Conservation (phyloP, 2,113 vertebrate species). For the Zonotrichia leucophrys region DNA sequence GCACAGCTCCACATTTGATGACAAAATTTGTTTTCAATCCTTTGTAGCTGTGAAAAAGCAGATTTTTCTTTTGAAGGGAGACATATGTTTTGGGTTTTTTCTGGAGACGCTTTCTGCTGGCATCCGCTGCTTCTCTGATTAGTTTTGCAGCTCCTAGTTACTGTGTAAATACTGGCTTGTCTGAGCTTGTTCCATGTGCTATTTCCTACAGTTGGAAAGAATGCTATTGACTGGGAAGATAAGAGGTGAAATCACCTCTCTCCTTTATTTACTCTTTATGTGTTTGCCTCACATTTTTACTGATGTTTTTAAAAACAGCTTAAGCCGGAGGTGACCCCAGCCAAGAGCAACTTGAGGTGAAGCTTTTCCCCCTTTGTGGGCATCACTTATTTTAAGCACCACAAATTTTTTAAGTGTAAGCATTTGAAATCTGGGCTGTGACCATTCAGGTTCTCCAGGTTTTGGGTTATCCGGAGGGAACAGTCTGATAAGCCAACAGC, state of each 20-base stretch:
- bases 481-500: slow-evolving; percentile 6
- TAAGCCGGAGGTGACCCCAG: not conserved
- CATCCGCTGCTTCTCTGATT: slow-evolving; percentile 4
- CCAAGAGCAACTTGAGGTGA: not conserved
- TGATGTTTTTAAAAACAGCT: not conserved
- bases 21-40: slow-evolving; percentile 33
- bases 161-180: slow-evolving; percentile 53
- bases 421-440: not conserved
- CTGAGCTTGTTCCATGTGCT: slow-evolving; percentile 36
- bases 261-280: not conserved
- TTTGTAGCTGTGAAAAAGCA: slow-evolving; percentile 40
- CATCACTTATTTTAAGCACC: not conserved
- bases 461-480: not conserved
- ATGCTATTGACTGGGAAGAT: not conserved
- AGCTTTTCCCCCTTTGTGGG: not conserved
- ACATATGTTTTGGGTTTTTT: slow-evolving; percentile 16
- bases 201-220: slow-evolving; percentile 48
- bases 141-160: slow-evolving; percentile 44
- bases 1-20: not conserved
- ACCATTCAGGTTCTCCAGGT: not conserved
- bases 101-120: slow-evolving; percentile 22
- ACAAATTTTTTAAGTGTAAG: not conserved
- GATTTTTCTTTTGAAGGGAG: slow-evolving; percentile 34
- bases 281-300: not conserved
- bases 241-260: not conserved